Base-by-base conservation (phyloP, 2,113 vertebrate species). In the Turdus rufiventris region DNA sequence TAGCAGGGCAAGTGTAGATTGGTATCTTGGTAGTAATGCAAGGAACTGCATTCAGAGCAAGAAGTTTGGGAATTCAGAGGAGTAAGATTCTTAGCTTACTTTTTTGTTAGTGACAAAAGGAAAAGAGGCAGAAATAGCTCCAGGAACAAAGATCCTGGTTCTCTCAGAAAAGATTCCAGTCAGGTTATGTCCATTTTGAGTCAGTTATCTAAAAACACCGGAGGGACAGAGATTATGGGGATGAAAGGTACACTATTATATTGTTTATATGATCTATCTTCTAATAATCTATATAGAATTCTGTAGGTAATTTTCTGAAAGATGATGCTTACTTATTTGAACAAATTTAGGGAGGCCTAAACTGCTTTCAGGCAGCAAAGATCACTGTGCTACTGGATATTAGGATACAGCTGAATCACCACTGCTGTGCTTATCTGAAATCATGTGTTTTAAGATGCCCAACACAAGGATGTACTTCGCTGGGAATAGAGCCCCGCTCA, bases 231-330 rank as follows among this genome's bases (percentile, higher is more conserved):
- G 85, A 96, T 96, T 96, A 89, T 58, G 29, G 65, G 84, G 88
- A 89, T 96, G 89, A 97, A 95, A 96, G 85, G 72, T 90, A 38
- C 85, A 88, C 36, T 86, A 86, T 96, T 96, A 94, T 90, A 34
- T 73, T 88, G 92, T 85, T 96, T 92, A 91, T 86, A 43, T 56
- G 38, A 95, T 93, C 88, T 95, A 58, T 88, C 82, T 58, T 79
- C 88, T 96, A 91, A 93, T 96, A 93, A 96, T 83, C 78, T 96
- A 83, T 70, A 83, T 56, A 88, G 96, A 82, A 91, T 88, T 95
- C 89, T 88, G 67, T 17, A 91, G 62, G 75, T 36, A 96, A 94
- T 96, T 95, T 95, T 97, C 90, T 97, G 94, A 96, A 96, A 97
- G 78, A 88, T 60, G 82, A 96, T 86, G 89, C 93, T 83, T 53